Evolutionary conservation across 2,888 invertebrate genomes (phyloP), one percentile per base, ranked within the genome.

Genomic region (Halictus ligatus): DNA sequence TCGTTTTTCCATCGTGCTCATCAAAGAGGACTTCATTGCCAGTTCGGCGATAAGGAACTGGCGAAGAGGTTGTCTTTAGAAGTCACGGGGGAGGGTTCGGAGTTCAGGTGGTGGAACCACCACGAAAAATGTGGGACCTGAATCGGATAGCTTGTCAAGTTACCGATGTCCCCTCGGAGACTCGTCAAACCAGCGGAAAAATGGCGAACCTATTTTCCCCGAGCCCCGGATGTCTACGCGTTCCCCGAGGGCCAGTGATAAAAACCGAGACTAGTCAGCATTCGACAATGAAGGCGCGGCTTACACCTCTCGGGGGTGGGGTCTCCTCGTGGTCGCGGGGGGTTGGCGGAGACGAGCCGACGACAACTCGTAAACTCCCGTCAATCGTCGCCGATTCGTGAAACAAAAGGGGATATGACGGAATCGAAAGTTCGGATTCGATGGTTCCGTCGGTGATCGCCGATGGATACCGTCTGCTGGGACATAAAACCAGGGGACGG

Each of bases 241-340:
- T 81, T 92, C 91, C 93, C 91, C 81, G 90, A 91, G 92, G 91
- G 89, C 90, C 82, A 90, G 92, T 93, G 92, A 94, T 94, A 94
- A 94, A 94, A 94, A 94, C 93, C 89, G 82, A 90, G 90, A 91
- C 92, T 91, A 93, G 94, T 94, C 94, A 94, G 94, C 94, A 94
- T 92, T 91, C 91, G 90, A 92, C 92, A 92, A 94, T 93, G 91
- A 92, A 92, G 87, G 87, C 80, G 87, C 87, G 75, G 78, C 77
- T 83, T 88, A 58, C 87, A 84, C 83, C 85, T 21, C 35, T 86
- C 83, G 87, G 84, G 87, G 86, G 83, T 85, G 60, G 75, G 58
- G 58, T 58, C n/a, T n/a, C 4, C 35, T 78, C 78, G 50, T 21
- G 18, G 71, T 78, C 13, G 73, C 13, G 12, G 64, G n/a, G 46